Evolutionary conservation across 2,888 invertebrate species (phyloP).

Genomic region (Oscheius sp.): DNA sequence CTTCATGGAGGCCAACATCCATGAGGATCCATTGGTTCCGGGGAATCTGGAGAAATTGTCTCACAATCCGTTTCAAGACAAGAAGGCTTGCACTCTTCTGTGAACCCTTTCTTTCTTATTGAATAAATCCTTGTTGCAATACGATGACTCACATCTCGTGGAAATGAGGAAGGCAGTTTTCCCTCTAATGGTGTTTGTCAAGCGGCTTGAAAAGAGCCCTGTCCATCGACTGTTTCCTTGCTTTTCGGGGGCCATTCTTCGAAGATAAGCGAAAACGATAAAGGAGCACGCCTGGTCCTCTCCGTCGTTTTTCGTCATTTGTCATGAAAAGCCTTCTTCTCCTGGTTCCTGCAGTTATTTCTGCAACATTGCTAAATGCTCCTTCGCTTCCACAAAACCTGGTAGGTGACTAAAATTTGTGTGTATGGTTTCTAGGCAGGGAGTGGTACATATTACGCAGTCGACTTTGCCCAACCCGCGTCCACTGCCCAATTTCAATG

Average conservation of each 20-base stretch:
- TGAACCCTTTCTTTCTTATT: no score
- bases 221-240: background rate
- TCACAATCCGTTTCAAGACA: no score
- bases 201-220: no score
- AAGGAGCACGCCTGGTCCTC: slow-evolving; percentile 14
- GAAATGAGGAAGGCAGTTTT: no score
- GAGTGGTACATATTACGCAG: slow-evolving; percentile 34
- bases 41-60: no score
- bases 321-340: slow-evolving; percentile 2
- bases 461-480: slow-evolving; percentile 44
- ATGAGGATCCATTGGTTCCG: no score
- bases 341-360: background rate
- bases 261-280: slow-evolving; percentile 16
- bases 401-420: background rate
- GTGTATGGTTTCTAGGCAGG: no score
- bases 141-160: no score
- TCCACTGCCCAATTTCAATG: slow-evolving; percentile 39
- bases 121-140: no score
- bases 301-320: background rate
- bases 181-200: no score
- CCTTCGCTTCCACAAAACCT: background rate
- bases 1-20: no score
- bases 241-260: slow-evolving; percentile 17
- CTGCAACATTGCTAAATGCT: background rate
- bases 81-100: no score